These are phyloP conservation scores for Sarcophaga caerulescens DNA, from an alignment of 2,888 invertebrate genomes.

Conservation along the genomic window DNA sequence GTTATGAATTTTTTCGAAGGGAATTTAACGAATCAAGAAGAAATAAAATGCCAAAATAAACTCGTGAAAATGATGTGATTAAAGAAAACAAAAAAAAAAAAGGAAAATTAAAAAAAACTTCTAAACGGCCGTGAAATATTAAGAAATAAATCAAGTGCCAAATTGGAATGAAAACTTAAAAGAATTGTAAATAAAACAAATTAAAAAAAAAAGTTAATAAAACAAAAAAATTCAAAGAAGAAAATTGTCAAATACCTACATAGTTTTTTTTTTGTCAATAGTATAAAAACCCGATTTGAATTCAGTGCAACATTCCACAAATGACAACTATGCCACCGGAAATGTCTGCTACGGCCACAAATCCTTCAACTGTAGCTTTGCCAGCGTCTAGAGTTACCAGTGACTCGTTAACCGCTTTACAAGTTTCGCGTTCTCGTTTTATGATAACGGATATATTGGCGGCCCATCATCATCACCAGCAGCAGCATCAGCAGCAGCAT, in stretches of 20 bases:
- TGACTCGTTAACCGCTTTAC: slow-evolving; percentile 83
- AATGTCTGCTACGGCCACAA: slow-evolving; percentile 77
- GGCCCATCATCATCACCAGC: slow-evolving; percentile 76
- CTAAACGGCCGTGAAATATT: slow-evolving; percentile 1
- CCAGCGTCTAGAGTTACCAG: slow-evolving; percentile 65
- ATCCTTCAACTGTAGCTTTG: slow-evolving; percentile 70
- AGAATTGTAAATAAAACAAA: background rate
- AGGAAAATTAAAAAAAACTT: background rate
- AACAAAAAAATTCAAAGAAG: background rate
- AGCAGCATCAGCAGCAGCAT: slow-evolving; percentile 71
- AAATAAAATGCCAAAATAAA: slow-evolving; percentile 24
- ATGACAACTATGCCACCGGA: slow-evolving; percentile 80
- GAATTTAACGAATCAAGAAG: slow-evolving; percentile 71
- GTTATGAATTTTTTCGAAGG: slow-evolving; percentile 30
- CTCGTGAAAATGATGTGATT: slow-evolving; percentile 7
- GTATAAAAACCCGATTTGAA: background rate
- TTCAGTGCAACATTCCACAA: slow-evolving; percentile 54
- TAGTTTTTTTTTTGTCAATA: too few relatives aligned
- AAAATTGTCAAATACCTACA: background rate
- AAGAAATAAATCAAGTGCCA: slow-evolving; percentile 21
- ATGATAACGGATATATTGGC: slow-evolving; percentile 95
- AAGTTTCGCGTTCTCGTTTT: slow-evolving; percentile 89
- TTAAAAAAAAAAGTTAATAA: background rate
- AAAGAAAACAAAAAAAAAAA: slow-evolving; percentile 11
- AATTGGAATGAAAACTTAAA: background rate